phyloP scores from a whole-genome alignment of 37 sponge, comb jelly and placozoan genomes.

The Agelas oroides region DNA sequence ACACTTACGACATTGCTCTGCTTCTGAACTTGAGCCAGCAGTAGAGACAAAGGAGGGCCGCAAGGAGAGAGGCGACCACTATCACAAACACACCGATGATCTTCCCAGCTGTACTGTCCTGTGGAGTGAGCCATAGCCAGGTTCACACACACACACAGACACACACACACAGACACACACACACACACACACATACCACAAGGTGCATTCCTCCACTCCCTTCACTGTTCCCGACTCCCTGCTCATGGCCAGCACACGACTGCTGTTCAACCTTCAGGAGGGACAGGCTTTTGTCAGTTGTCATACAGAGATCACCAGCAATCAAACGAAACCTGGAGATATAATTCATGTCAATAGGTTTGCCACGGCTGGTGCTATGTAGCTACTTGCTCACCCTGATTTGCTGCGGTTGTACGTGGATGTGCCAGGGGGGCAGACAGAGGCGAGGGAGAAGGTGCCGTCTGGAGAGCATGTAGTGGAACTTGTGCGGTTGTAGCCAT shows the following conservation, averaged over 20 bases:
- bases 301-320: slow-evolving; percentile 49
- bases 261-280: neutral
- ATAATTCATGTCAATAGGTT: too few species aligned
- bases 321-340: slow-evolving; percentile 48
- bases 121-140: too few species aligned
- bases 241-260: slow-evolving; percentile 47
- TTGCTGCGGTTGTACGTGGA: slow-evolving; percentile 29
- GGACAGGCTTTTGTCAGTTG: neutral
- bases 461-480: neutral
- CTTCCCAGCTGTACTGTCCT: neutral
- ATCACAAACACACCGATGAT: slow-evolving; percentile 5
- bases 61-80: neutral
- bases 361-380: too few species aligned
- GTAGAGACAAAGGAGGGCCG: slow-evolving; percentile 8
- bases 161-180: too few species aligned
- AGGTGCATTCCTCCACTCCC: too few species aligned
- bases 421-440: slow-evolving; percentile 45
- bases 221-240: slow-evolving; percentile 30
- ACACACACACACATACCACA: too few species aligned
- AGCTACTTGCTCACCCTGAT: slow-evolving; percentile 41
- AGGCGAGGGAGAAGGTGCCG: slow-evolving; percentile 2
- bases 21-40: slow-evolving; percentile 1
- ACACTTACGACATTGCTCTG: neutral
- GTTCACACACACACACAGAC: too few species aligned
- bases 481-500: slow-evolving; percentile 45